Conservation (phyloP, 2,113 vertebrate species). For the Euleptes europaea region DNA sequence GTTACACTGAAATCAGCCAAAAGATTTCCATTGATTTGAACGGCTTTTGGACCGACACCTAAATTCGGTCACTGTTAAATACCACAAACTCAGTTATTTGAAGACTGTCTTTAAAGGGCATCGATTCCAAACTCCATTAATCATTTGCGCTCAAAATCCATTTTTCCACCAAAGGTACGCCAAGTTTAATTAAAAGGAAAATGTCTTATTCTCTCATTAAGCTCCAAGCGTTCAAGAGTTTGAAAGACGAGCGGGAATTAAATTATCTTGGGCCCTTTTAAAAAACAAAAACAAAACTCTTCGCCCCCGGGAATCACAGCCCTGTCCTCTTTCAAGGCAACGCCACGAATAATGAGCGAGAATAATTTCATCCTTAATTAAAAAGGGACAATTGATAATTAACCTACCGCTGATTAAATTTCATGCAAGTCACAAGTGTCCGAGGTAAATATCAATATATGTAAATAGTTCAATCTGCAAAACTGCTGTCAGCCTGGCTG, state of each 20-base stretch:
- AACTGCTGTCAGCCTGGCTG: not conserved
- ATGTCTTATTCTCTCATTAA: not conserved
- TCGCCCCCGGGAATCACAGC: not conserved
- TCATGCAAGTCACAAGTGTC: not conserved
- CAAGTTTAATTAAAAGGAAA: conserved; percentile 4
- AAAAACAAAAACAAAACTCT: not conserved
- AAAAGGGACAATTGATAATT: conserved; percentile 2
- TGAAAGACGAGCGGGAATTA: not conserved
- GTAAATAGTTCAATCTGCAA: not conserved
- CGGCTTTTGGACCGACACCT: not conserved
- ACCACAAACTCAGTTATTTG: not conserved
- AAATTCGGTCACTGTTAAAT: conserved; percentile 19
- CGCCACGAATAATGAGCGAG: not conserved
- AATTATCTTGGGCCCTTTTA: not conserved
- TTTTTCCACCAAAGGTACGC: not conserved
- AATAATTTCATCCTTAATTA: not conserved
- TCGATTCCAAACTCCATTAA: fast-evolving
- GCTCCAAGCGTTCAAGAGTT: not conserved
- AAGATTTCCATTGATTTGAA: not conserved
- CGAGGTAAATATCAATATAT: not conserved
- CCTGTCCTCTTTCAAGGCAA: not conserved
- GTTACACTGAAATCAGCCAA: not conserved
- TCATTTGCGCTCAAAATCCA: conserved; percentile 8
- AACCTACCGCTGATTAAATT: not conserved
- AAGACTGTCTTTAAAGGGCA: not conserved